Conservation (phyloP, 2,113 vertebrate genomes). For the Motacilla alba region DNA sequence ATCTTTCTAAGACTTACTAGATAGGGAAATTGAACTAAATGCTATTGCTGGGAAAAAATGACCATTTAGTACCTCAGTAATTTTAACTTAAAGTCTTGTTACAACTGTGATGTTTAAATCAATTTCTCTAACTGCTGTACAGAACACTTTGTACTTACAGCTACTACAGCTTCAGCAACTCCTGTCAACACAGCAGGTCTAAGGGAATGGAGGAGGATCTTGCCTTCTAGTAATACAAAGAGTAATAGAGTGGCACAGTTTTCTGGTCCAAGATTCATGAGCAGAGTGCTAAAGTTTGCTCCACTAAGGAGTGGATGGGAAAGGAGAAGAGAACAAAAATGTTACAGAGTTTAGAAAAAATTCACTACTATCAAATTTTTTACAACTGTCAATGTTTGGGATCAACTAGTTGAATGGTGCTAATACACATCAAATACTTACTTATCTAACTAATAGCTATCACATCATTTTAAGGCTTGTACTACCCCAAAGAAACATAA, state of each 20-base stretch:
- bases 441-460: not conserved
- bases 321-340: not conserved
- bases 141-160: slow-evolving; percentile 81
- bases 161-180: slow-evolving; percentile 94
- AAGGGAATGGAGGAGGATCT: slow-evolving; percentile 96
- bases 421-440: not conserved
- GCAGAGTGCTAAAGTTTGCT: slow-evolving; percentile 91
- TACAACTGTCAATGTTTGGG: not conserved
- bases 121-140: not conserved
- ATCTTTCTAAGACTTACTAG: not conserved
- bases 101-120: not conserved
- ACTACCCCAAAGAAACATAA: not conserved
- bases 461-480: not conserved
- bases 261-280: slow-evolving; percentile 93
- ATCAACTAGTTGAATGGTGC: not conserved
- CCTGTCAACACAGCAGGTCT: slow-evolving; percentile 96
- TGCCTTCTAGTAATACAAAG: slow-evolving; percentile 91
- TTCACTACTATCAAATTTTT: not conserved
- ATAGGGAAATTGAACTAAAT: not conserved
- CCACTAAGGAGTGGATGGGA: slow-evolving; percentile 74
- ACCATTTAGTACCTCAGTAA: not conserved
- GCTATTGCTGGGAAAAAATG: not conserved
- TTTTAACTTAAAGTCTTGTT: not conserved
- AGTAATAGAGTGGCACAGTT: slow-evolving; percentile 92
- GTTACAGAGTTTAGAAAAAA: not conserved